Base-by-base conservation (phyloP, 2,888 invertebrate species). In the Scelioninae gen. 2 region DNA sequence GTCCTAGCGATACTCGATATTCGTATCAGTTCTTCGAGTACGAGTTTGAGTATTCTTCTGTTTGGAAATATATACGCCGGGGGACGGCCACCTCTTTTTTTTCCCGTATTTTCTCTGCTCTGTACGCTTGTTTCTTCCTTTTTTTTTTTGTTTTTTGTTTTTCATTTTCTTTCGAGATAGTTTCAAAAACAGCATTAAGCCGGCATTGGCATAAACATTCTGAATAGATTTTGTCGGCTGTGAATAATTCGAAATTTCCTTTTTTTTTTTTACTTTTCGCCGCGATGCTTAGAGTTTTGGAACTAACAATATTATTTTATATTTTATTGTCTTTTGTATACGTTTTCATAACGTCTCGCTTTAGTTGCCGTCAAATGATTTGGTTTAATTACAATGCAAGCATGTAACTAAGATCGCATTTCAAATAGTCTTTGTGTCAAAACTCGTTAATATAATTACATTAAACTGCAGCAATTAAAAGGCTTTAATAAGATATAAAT, bases 21-120 rank as follows among this genome's bases (percentile, higher is more conserved):
- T 73, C 69, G 64, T 68, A 73, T 73, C 70, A 71, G 55, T 61
- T 63, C 52, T 60, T 72, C 70, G 60, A 65, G 63, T 48, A 75
- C 60, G 65, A 67, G 73, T 75, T 61, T 74, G 64, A 72, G 68
- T 70, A 68, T 74, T n/a, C 76, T 73, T 76, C 19, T 67, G 60
- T 61, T 58, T 57, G 41, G 45, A 53, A 52, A 52, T 33, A 58
- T 68, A 52, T 50, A 55, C 37, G 35, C 31, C 35, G 25, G 25
- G 50, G 22, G 25, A 52, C 35, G 69, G 57, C 10, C 19, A 6
- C 31, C 39, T 43, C 15, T 13, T 37, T 33, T 41, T 58, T 48
- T 28, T 37, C 37, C 15, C 25, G 5, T 53, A 11, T 39, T 37
- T 33, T 28, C 16, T 52, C n/a, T n/a, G n/a, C n/a, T n/a, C n/a